Conservation (phyloP, 1,140 invertebrate genomes). For the Grapholita molesta region DNA sequence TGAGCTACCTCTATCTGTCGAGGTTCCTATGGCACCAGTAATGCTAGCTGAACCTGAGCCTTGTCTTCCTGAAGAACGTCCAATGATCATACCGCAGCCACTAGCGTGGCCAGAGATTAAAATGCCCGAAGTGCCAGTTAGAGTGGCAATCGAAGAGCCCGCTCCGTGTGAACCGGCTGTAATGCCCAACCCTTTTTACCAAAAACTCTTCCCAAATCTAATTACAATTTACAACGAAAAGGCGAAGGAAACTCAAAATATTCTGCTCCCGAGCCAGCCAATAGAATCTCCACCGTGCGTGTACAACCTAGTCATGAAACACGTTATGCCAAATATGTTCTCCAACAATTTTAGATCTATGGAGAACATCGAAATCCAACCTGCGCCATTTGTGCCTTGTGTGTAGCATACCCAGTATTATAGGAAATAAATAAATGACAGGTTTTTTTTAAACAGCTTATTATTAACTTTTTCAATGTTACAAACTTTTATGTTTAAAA, state of each 20-base stretch:
- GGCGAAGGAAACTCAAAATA: not conserved
- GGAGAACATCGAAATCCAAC: not conserved
- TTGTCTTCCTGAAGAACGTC: not conserved
- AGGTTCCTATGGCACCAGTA: slow-evolving; percentile 14
- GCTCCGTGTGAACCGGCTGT: not conserved
- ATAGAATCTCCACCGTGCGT: not conserved
- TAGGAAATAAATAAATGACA: not conserved
- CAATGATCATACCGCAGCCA: not conserved
- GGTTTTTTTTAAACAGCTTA: not conserved
- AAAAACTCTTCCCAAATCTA: not conserved
- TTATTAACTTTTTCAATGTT: not conserved
- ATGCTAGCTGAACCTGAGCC: not conserved
- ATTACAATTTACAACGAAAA: not conserved
- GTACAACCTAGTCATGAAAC: not conserved
- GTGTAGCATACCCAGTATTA: not conserved
- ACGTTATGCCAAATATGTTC: not conserved
- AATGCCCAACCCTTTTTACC: not conserved
- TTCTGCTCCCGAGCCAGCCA: not conserved
- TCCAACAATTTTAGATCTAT: not conserved
- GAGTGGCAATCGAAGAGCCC: not conserved
- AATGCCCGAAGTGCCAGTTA: not conserved
- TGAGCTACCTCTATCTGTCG: slow-evolving; percentile 3
- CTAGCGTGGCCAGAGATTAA: not conserved
- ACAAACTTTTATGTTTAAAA: slow-evolving; percentile 66
- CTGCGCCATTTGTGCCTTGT: not conserved